Percentiles rank a stretch among this genome's conserved stretches.
These are phyloP conservation scores for Ennomos fuscantarius DNA, from an alignment of 2,888 invertebrate species.

Conservation along the genomic window DNA sequence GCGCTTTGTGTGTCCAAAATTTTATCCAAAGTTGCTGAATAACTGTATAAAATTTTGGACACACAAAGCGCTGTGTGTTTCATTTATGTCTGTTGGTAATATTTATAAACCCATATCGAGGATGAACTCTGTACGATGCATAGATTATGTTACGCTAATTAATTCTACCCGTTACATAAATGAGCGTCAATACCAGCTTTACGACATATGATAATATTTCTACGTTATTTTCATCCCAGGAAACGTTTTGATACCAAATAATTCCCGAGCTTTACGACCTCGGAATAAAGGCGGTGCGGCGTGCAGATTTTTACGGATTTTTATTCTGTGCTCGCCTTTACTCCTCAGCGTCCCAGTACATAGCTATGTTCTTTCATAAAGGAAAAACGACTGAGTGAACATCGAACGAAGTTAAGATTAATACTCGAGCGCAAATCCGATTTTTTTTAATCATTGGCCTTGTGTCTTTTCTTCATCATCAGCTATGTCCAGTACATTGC, in stretches of 20 bases:
- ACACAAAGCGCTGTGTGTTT: no score
- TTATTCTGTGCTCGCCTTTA: conserved; percentile 6
- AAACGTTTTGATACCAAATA: conserved; percentile 21
- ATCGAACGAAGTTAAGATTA: conserved; percentile 2
- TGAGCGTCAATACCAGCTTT: not conserved
- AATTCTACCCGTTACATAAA: no score
- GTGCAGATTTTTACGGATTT: conserved; percentile 20
- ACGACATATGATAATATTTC: no score
- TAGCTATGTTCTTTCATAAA: conserved; percentile 15
- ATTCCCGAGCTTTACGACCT: conserved; percentile 21
- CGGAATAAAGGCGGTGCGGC: conserved; percentile 16
- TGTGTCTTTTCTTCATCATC: no score
- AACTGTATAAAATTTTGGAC: no score
- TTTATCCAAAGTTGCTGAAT: no score
- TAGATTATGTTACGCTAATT: no score
- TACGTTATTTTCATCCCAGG: conserved; percentile 7
- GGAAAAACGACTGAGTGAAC: conserved; percentile 5
- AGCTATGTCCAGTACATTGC: no score
- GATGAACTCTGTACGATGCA: no score
- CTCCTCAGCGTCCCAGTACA: conserved; percentile 2
- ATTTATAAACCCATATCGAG: no score
- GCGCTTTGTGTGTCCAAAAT: no score
- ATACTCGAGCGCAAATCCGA: not conserved
- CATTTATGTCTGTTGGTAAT: no score
- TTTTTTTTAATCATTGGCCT: conserved; percentile 1